A percentile compares a stretch with the other conserved stretches of the same genome.
Evolutionary conservation across 2,113 vertebrate genomes (phyloP).

Genomic region (Paralichthys olivaceus): DNA sequence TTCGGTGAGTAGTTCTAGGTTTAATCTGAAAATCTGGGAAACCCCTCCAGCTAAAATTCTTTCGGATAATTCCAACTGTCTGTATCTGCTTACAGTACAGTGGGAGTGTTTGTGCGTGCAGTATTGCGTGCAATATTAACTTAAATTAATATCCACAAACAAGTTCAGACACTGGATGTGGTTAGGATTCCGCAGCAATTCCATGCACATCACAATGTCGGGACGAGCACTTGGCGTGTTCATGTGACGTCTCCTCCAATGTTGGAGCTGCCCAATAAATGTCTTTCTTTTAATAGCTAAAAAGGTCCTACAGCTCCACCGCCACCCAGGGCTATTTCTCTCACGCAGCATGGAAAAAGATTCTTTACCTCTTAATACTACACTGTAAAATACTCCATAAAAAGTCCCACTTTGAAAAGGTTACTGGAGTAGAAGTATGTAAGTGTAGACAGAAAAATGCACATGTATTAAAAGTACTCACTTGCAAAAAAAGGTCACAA

Average conservation of each 20-base stretch:
- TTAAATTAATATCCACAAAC: slow-evolving; percentile 61
- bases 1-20: slow-evolving; percentile 43
- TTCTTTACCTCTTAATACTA: not conserved
- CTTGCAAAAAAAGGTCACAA: not conserved
- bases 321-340: slow-evolving; percentile 58
- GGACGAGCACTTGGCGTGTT: slow-evolving; percentile 18
- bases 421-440: not conserved
- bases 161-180: slow-evolving; percentile 63
- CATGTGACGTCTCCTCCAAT: slow-evolving; percentile 16
- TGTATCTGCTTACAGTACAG: slow-evolving; percentile 51
- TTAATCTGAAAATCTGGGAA: slow-evolving; percentile 59
- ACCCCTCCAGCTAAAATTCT: slow-evolving; percentile 75
- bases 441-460: not conserved
- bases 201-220: slow-evolving; percentile 26
- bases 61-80: slow-evolving; percentile 70
- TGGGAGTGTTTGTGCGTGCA: slow-evolving; percentile 36
- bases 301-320: slow-evolving; percentile 2
- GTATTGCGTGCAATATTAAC: slow-evolving; percentile 34
- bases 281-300: slow-evolving; percentile 21
- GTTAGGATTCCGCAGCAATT: slow-evolving; percentile 42
- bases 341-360: not conserved
- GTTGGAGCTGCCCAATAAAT: not conserved
- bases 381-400: not conserved
- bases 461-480: not conserved
- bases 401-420: not conserved